Evolutionary conservation across 1,140 invertebrate genomes (phyloP).

Genomic region (Ruditapes philippinarum): DNA sequence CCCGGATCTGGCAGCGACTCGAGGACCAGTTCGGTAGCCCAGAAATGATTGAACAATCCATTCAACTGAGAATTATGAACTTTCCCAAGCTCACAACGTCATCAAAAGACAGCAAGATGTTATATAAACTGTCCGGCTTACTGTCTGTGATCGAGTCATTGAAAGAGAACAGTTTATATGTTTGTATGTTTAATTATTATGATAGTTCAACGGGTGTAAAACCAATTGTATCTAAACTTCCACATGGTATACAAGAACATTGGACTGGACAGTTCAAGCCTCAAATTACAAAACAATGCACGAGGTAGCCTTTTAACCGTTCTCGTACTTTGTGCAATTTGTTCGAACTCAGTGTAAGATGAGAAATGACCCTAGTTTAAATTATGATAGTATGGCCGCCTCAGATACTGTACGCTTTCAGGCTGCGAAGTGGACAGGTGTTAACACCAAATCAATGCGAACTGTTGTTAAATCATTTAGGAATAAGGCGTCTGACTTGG

Average conservation of each 20-base stretch:
- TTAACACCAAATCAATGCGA: too few species aligned
- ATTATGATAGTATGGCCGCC: neutral
- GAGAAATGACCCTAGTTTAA: slow-evolving; percentile 62
- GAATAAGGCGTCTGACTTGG: too few species aligned
- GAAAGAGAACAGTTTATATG: slow-evolving; percentile 28
- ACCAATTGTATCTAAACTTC: slow-evolving; percentile 56
- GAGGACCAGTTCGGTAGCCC: slow-evolving; percentile 58
- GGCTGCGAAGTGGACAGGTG: neutral
- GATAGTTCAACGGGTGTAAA: slow-evolving; percentile 42
- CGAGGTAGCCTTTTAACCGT: slow-evolving; percentile 28
- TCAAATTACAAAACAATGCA: slow-evolving; percentile 24
- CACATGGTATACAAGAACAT: slow-evolving; percentile 49
- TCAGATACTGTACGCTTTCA: neutral
- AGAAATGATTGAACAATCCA: slow-evolving; percentile 39
- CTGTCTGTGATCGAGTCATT: slow-evolving; percentile 23
- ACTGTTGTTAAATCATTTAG: too few species aligned
- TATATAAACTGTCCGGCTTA: slow-evolving; percentile 45
- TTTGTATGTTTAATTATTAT: slow-evolving; percentile 17
- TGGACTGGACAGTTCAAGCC: slow-evolving; percentile 55
- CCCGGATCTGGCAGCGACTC: slow-evolving; percentile 44
- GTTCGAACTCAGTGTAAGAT: neutral
- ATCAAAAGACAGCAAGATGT: slow-evolving; percentile 34
- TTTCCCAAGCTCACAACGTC: slow-evolving; percentile 61
- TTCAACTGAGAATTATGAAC: slow-evolving; percentile 18
- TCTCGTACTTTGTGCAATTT: slow-evolving; percentile 25